phyloP scores from a whole-genome alignment of 1,140 invertebrate species.

The Diachasmimorpha longicaudata region DNA sequence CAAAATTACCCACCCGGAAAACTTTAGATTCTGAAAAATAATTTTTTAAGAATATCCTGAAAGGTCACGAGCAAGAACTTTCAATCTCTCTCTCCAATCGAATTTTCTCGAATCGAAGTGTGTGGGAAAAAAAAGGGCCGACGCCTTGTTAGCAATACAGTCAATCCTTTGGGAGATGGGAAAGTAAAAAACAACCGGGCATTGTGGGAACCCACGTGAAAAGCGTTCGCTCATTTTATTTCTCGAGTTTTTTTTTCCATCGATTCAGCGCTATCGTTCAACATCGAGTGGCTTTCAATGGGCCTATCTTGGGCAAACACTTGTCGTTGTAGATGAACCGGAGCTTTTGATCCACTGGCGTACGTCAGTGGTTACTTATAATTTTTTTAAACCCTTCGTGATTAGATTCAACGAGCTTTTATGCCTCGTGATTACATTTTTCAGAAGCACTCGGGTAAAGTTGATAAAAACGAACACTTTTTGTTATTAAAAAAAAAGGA shows the following conservation, averaged over 20 bases:
- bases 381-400: neutral
- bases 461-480: neutral
- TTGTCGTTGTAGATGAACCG: neutral
- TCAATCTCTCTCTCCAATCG: no score
- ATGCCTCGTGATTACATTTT: neutral
- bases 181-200: no score
- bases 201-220: neutral
- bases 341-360: neutral
- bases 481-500: no score
- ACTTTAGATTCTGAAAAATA: no score
- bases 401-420: neutral
- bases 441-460: neutral
- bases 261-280: neutral
- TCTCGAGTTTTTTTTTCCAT: neutral
- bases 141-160: no score
- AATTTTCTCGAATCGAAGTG: no score
- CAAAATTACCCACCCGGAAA: no score
- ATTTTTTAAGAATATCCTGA: no score
- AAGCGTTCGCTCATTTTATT: neutral
- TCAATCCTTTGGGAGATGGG: no score
- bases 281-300: neutral
- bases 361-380: neutral
- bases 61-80: no score
- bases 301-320: slow-evolving; percentile 7
- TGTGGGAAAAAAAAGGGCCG: no score